Percentiles rank a stretch among this genome's conserved stretches.
phyloP scores from a whole-genome alignment of 2,888 invertebrate genomes.

The Leptogaster cylindrica region DNA sequence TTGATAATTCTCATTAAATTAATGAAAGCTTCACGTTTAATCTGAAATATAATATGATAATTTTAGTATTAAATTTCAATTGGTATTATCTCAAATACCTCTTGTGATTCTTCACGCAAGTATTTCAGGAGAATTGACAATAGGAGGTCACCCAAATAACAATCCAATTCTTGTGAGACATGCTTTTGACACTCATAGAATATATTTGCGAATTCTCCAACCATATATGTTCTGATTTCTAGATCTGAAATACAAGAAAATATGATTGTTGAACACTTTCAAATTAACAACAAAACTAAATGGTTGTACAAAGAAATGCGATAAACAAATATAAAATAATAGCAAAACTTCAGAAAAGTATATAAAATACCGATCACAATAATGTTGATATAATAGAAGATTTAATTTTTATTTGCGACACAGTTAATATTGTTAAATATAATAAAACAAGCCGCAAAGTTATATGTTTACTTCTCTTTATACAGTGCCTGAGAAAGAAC shows the following conservation, averaged over 20 bases:
- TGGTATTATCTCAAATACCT: conserved; percentile 12
- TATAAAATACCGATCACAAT: too few species aligned
- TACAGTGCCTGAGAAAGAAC: too few species aligned
- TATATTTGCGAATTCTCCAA: conserved; percentile 41
- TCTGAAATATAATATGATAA: conserved; percentile 35
- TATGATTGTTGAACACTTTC: too few species aligned
- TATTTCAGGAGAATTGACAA: conserved; percentile 44
- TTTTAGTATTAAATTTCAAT: background rate
- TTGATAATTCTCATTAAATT: conserved; percentile 32
- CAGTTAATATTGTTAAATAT: too few species aligned
- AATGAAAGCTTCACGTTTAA: conserved; percentile 37
- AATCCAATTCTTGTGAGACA: conserved; percentile 41
- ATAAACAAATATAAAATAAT: background rate
- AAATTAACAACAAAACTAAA: conserved; percentile 12
- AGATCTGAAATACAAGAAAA: conserved; percentile 40
- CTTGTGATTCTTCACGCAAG: conserved; percentile 36
- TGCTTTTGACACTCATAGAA: conserved; percentile 42
- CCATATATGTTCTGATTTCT: conserved; percentile 36
- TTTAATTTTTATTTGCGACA: too few species aligned
- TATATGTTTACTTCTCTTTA: too few species aligned
- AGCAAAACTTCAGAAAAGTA: background rate
- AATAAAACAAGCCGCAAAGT: too few species aligned
- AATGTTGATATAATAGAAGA: too few species aligned
- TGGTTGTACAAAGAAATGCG: background rate
- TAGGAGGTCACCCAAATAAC: conserved; percentile 46